phyloP scores from a whole-genome alignment of 2,797 vertebrate species.

The Macrochelys suwanniensis region DNA sequence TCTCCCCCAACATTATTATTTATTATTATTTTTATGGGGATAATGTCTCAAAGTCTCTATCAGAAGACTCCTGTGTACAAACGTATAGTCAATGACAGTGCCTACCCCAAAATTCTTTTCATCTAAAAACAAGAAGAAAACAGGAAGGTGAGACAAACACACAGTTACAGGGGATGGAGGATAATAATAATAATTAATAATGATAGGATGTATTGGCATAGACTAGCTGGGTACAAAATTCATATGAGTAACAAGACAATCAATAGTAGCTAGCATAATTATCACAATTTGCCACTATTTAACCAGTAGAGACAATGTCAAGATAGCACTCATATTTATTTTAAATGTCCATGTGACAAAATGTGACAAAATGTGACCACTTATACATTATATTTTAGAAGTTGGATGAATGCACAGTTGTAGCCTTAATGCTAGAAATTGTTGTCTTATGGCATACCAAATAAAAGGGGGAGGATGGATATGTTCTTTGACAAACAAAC shows the following conservation, averaged over 20 bases:
- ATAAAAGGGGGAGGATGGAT: conserved; percentile 4
- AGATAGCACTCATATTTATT: neutral
- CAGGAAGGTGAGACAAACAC: neutral
- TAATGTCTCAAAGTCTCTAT: neutral
- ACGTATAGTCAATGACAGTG: neutral
- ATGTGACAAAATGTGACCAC: neutral
- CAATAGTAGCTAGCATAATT: neutral
- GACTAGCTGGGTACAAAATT: neutral
- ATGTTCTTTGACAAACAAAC: conserved; percentile 10
- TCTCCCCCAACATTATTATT: neutral
- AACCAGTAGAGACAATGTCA: neutral
- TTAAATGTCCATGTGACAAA: neutral
- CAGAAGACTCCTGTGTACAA: neutral
- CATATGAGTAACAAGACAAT: neutral
- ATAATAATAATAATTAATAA: neutral
- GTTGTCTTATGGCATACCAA: neutral
- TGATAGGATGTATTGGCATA: neutral
- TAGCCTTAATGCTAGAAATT: neutral
- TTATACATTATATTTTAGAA: neutral
- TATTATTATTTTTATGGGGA: neutral
- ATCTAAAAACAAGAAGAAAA: neutral
- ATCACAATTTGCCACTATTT: neutral
- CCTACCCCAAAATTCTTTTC: neutral
- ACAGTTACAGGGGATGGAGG: neutral
- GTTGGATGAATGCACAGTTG: neutral